Conservation (phyloP, 2,888 invertebrate species). For the Synergus umbraculus region DNA sequence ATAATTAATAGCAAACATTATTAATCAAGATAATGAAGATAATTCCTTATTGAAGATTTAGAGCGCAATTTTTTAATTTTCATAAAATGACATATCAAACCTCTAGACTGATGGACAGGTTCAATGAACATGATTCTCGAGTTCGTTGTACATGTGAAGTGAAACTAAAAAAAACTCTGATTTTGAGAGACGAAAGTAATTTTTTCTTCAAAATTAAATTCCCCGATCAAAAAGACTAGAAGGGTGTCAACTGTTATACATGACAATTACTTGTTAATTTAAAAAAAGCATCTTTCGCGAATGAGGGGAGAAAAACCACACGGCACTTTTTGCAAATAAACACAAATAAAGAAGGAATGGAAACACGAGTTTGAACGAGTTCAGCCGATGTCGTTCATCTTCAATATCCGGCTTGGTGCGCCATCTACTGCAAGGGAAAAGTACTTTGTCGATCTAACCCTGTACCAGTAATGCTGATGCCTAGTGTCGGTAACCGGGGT, state of each 20-base stretch:
- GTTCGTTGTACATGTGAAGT: conserved; percentile 33
- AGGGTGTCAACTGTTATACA: not conserved
- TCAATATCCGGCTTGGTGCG: not conserved
- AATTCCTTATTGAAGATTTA: not conserved
- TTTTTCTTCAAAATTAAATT: not conserved
- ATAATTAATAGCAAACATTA: not conserved
- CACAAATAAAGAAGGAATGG: conserved; percentile 28
- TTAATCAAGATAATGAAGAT: not conserved
- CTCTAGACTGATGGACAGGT: conserved; percentile 46
- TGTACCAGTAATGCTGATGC: conserved; percentile 14
- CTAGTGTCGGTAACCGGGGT: not conserved
- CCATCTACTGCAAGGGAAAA: not conserved
- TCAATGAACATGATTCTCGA: conserved; percentile 47
- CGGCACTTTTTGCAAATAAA: conserved; percentile 50
- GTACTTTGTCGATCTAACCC: not conserved
- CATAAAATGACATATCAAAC: conserved; percentile 46
- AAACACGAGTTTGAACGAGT: conserved; percentile 32
- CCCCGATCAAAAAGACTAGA: not conserved
- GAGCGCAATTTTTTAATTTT: not conserved
- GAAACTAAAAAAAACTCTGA: conserved; percentile 16
- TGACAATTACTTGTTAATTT: not conserved
- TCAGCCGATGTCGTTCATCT: conserved; percentile 6
- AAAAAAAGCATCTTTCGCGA: conserved; percentile 4
- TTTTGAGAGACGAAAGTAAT: not conserved
- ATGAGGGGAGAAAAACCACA: conserved; percentile 36